Base-by-base conservation (phyloP, 2,797 vertebrate genomes). In the Adrianichthys oophorus region DNA sequence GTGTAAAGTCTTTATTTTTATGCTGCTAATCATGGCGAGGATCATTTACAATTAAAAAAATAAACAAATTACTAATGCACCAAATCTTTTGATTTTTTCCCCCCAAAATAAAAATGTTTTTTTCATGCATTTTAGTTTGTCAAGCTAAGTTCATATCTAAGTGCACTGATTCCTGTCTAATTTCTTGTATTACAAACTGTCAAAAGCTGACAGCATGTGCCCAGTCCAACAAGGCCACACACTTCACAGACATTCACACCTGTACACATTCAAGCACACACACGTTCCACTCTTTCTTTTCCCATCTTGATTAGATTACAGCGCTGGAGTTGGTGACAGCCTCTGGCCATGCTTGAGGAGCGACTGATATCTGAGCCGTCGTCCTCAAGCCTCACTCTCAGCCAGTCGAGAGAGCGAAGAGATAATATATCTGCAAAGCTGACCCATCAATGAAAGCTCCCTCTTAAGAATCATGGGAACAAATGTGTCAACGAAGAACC, bases 251-350 rank as follows among this genome's bases (percentile, higher is more conserved):
- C 62, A 81, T 65, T 45, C 66, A 49, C 60, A 64, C 60, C 56
- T 58, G 47, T 44, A 46, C 4, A 2, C 50, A 32, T 32, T 53
- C 49, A 53, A 44, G 16, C 45, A 44, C 51, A 42, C 65, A 70
- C 46, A 62, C 59, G 60, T 60, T 62, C 44, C 32, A 44, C 62
- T 70, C 71, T 82, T 81, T 78, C 65, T 76, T 67, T 72, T 78
- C 77, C 68, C 85, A 82, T 87, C 88, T 91, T 87, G 86, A 91
- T 91, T 87, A 90, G 88, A 91, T 93, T 90, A 90, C 88, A 91
- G 81, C 85, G 84, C 89, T 84, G 80, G 70, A 71, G 63, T 79
- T 86, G 90, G 85, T 89, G 91, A 92, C 90, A 91, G 90, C 88
- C 87, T 83, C 78, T 79, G 86, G 87, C 82, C 87, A 85, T 72